These are phyloP conservation scores for Lissonota sp. DNA, from an alignment of 2,888 invertebrate genomes.

Conservation along the genomic window DNA sequence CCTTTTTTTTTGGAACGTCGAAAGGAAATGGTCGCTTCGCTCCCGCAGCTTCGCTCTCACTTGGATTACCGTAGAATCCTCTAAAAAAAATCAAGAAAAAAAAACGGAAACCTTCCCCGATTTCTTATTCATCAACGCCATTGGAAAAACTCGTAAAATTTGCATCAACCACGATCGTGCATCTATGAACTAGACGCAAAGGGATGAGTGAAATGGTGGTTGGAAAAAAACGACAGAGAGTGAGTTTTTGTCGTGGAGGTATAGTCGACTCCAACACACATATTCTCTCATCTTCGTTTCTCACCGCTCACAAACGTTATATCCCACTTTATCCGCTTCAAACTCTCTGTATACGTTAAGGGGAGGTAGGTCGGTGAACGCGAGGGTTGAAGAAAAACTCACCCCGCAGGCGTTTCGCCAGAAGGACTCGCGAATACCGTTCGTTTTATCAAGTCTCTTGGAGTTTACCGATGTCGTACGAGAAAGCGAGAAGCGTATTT, in stretches of 20 bases:
- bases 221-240: background rate
- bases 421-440: too few relatives aligned
- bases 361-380: too few relatives aligned
- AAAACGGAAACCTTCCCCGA: constrained; percentile 51
- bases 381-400: too few relatives aligned
- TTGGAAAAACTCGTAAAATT: constrained; percentile 73
- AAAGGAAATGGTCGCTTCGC: constrained; percentile 2
- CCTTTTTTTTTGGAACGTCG: constrained; percentile 50
- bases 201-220: constrained; percentile 16
- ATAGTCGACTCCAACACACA: constrained; percentile 37
- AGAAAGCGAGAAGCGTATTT: too few relatives aligned
- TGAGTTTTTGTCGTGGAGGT: constrained; percentile 18
- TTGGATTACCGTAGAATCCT: background rate
- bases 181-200: constrained; percentile 35
- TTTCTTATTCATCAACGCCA: constrained; percentile 77
- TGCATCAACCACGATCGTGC: constrained; percentile 67
- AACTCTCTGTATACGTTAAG: background rate
- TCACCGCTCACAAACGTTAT: background rate
- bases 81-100: background rate
- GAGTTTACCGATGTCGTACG: too few relatives aligned
- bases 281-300: background rate
- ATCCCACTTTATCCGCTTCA: constrained; percentile 9
- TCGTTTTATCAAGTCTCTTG: too few relatives aligned
- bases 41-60: constrained; percentile 12
- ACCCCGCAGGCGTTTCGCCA: too few relatives aligned